Conservation (phyloP, 2,797 vertebrate genomes). For the Eospalax fontanierii region DNA sequence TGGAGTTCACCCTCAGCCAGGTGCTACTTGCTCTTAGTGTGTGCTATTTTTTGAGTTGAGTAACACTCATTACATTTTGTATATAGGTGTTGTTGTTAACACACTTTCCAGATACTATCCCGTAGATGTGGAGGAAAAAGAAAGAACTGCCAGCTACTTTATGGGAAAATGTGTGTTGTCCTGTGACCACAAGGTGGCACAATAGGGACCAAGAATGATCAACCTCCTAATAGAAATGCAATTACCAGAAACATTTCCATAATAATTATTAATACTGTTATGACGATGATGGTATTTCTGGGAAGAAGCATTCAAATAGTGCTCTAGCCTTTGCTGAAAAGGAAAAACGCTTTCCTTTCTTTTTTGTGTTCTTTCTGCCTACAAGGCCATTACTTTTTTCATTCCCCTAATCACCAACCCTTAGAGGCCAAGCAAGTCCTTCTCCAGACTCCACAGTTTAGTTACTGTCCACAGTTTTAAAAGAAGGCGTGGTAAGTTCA, state of each 20-base stretch:
- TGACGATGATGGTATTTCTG: neutral
- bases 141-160: conserved; percentile 20
- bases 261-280: conserved; percentile 66
- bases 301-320: neutral
- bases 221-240: conserved; percentile 41
- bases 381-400: neutral
- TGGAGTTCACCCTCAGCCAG: neutral
- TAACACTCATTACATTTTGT: neutral
- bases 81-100: neutral
- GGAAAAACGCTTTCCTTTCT: neutral
- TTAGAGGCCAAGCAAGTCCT: too few relatives aligned
- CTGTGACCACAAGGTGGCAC: conserved; percentile 86
- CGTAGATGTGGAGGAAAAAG: neutral
- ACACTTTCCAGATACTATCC: neutral
- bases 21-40: neutral
- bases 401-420: neutral
- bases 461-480: neutral
- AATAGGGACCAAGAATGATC: conserved; percentile 82
- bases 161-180: conserved; percentile 32
- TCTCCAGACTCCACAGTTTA: neutral
- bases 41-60: neutral
- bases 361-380: neutral
- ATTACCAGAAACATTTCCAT: conserved; percentile 64
- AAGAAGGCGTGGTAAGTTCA: neutral
- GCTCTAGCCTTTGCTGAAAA: neutral